Conservation (phyloP, 2,888 invertebrate species). For the Thyatira batis region DNA sequence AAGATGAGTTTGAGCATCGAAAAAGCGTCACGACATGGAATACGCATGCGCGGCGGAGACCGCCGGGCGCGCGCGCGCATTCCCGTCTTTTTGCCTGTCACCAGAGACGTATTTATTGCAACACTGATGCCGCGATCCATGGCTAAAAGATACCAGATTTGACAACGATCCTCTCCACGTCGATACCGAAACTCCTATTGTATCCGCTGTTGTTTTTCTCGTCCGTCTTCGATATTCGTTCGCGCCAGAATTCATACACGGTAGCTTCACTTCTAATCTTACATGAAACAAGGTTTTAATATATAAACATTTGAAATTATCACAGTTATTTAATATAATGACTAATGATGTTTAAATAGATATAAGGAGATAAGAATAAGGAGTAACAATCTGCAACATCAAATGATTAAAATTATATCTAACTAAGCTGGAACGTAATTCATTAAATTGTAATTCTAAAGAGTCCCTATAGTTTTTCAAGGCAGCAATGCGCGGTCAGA, state of each 20-base stretch:
- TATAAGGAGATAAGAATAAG: too few relatives aligned
- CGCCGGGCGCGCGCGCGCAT: slow-evolving; percentile 68
- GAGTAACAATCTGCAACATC: too few relatives aligned
- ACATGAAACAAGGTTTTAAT: too few relatives aligned
- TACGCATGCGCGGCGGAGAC: slow-evolving; percentile 54
- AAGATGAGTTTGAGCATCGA: slow-evolving; percentile 58
- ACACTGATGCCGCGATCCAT: slow-evolving; percentile 56
- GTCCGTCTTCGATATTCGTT: slow-evolving; percentile 53
- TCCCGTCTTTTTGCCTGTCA: slow-evolving; percentile 72
- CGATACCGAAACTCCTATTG: slow-evolving; percentile 66
- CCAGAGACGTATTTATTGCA: slow-evolving; percentile 73
- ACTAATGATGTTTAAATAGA: too few relatives aligned
- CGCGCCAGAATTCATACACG: slow-evolving; percentile 58
- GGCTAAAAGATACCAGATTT: slow-evolving; percentile 63
- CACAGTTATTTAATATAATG: too few relatives aligned
- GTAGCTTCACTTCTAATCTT: slow-evolving; percentile 47
- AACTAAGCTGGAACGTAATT: too few relatives aligned
- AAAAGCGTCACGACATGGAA: slow-evolving; percentile 56
- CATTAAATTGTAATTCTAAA: slow-evolving; percentile 2
- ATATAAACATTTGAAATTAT: too few relatives aligned
- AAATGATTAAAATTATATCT: too few relatives aligned
- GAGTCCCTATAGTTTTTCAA: neutral
- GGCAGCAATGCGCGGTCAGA: neutral
- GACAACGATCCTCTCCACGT: slow-evolving; percentile 66
- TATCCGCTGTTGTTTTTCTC: slow-evolving; percentile 57